Evolutionary conservation across 2,113 vertebrate species (phyloP).

Genomic region (Columba livia): DNA sequence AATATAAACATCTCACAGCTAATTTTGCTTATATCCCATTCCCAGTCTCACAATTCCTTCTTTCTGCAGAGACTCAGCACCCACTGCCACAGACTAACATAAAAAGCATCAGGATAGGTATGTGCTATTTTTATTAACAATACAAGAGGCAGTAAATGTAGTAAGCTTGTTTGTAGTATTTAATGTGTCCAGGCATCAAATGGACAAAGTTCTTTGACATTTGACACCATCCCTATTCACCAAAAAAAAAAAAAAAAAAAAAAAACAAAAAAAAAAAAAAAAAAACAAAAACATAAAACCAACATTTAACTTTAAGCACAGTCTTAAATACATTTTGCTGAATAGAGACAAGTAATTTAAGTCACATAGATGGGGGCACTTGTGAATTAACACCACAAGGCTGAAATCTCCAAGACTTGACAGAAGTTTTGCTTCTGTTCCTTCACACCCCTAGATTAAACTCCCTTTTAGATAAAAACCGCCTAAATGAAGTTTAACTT

Average conservation of each 20-base stretch:
- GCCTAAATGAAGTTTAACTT: slow-evolving; percentile 48
- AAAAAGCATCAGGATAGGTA: not conserved
- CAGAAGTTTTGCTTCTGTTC: not conserved
- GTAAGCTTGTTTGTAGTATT: not conserved
- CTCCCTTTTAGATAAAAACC: not conserved
- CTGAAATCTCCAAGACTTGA: not conserved
- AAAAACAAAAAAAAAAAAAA: too few relatives aligned
- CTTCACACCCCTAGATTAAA: slow-evolving; percentile 8
- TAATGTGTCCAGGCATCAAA: not conserved
- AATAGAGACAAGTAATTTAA: not conserved
- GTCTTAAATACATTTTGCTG: not conserved
- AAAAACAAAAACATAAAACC: too few relatives aligned
- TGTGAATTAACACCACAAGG: not conserved
- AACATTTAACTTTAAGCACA: not conserved
- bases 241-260: too few relatives aligned
- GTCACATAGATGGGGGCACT: accelerated
- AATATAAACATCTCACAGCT: not conserved
- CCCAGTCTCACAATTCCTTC: not conserved
- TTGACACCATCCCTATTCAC: not conserved
- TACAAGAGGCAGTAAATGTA: not conserved
- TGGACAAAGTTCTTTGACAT: not conserved
- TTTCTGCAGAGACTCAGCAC: not conserved
- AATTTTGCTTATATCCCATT: not conserved
- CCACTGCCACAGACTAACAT: not conserved
- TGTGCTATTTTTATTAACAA: not conserved